Conservation (phyloP, 2,113 vertebrate genomes). For the Dicrurus megarhynchus region DNA sequence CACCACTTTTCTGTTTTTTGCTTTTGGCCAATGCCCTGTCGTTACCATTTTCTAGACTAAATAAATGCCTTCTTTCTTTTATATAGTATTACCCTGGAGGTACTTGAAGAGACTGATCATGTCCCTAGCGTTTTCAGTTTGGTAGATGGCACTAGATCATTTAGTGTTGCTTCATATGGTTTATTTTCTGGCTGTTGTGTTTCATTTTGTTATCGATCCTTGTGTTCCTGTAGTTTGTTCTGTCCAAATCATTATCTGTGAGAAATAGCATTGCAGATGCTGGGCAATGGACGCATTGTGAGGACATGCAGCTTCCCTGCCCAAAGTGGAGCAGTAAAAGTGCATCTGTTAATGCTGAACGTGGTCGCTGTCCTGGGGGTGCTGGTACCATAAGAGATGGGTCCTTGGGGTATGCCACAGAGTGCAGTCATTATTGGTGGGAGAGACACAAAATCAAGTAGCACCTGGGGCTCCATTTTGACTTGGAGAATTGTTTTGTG, state of each 20-base stretch:
- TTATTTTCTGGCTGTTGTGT: neutral
- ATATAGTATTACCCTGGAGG: slow-evolving; percentile 35
- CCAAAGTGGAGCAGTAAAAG: neutral
- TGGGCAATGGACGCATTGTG: neutral
- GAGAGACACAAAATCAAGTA: neutral
- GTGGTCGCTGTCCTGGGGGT: neutral
- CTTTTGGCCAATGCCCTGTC: slow-evolving; percentile 20
- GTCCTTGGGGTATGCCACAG: neutral
- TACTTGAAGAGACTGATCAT: slow-evolving; percentile 40
- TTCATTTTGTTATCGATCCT: neutral
- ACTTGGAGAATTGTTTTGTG: neutral
- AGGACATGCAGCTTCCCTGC: neutral
- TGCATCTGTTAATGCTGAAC: neutral
- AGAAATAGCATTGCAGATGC: neutral
- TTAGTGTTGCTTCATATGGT: neutral
- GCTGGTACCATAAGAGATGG: neutral
- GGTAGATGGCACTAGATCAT: neutral
- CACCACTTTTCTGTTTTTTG: slow-evolving; percentile 20
- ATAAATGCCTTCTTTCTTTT: slow-evolving; percentile 55
- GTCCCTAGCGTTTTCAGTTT: neutral
- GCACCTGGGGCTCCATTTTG: neutral
- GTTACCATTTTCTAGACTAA: slow-evolving; percentile 32
- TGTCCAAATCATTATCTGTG: neutral
- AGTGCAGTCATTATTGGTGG: neutral
- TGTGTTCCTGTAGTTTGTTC: neutral